Evolutionary conservation across 2,797 vertebrate species (phyloP), one percentile per base, ranked within the genome.

Genomic region (Acanthopagrus latus): DNA sequence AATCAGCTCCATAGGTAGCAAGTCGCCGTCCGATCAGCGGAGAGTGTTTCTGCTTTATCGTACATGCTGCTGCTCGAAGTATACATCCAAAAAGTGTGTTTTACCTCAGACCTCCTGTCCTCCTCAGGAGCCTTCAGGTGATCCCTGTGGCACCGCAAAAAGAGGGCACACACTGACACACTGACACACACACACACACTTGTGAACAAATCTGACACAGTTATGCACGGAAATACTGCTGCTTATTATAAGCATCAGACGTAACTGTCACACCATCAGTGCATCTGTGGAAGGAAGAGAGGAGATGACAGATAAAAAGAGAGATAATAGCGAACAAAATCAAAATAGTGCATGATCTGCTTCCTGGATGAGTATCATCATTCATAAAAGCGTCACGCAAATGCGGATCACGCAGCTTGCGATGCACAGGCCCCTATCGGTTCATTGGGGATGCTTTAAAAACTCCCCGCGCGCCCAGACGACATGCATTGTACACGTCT

Each of bases 141-240:
- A 91, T 94, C 91, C 88, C 79, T 90, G 89, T 89, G 81, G 78
- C 89, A 89, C 70, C 50, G 74, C 73, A 88, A 69, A 93, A 94
- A 89, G 86, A 94, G 92, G 93, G 91, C 91, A 93, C 83, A 90
- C 88, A 87, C 87, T 95, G 94, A 95, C 95, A 95, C 93, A 95
- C 93, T 95, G 93, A 25, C 25, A 96, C 95, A 94, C 93, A 93
- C 29, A 96, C 95, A 94, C 93, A 93, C 89, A 94, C 91, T 93
- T 52, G 69, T 21, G 29, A 84, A 78, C 62, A 75, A 72, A 83
- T 83, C 46, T 94, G 93, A 93, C 91, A 92, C 92, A 93, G 86
- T 89, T 91, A 77, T 82, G 72, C 86, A 67, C 87, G 87, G 90
- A 92, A 89, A 82, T 66, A 84, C 90, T 87, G 66, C 63, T 48